Evolutionary conservation across 2,888 invertebrate species (phyloP), one percentile per base, ranked within the genome.

Genomic region (Netelia fuscicornis): DNA sequence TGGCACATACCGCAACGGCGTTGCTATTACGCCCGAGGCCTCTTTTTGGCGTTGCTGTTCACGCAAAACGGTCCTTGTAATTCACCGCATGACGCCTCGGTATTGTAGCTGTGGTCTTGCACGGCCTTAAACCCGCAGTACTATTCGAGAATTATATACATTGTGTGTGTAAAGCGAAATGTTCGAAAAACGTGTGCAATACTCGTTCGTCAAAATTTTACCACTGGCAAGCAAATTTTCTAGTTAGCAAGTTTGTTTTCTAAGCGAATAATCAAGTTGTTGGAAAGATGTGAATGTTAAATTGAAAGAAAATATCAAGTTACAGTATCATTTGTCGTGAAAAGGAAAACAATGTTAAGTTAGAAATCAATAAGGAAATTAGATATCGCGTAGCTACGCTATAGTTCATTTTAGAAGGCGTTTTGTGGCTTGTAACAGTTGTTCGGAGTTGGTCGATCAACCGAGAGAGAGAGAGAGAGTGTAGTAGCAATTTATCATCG

Each of bases 11-110:
- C 75, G 56, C 81, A 58, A 58, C 2, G 58, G 65, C 71, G 78
- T 68, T 68, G 37, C 70, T 44, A 76, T 84, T 81, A 42, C 65
- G 75, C 85, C 75, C 65, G 85, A 79, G 82, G 81, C 84, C 75
- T 60, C 30, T 58, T 81, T 78, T 67, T n/a, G 71, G 70, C 70
- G 42, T 56, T 52, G 8, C 58, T 70, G 52, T 79, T 42, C 44
- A 52, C 65, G 23, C 58, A 54, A 72, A 77, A 58, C 75, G 70
- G 52, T 76, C 72, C 83, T 80, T 85, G 72, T 77, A 77, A 65
- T 65, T 72, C 64, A 71, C 44, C 60, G 17, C 20, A 2, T 60
- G 54, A 81, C 62, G 74, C 62, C 68, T 56, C 44, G 65, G 17
- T 37, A 54, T 62, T 65, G 64, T 23, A 60, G 48, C 74, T 6